Evolutionary conservation across 2,113 vertebrate species (phyloP), one percentile per base, ranked within the genome.

Genomic region (Tyto alba): DNA sequence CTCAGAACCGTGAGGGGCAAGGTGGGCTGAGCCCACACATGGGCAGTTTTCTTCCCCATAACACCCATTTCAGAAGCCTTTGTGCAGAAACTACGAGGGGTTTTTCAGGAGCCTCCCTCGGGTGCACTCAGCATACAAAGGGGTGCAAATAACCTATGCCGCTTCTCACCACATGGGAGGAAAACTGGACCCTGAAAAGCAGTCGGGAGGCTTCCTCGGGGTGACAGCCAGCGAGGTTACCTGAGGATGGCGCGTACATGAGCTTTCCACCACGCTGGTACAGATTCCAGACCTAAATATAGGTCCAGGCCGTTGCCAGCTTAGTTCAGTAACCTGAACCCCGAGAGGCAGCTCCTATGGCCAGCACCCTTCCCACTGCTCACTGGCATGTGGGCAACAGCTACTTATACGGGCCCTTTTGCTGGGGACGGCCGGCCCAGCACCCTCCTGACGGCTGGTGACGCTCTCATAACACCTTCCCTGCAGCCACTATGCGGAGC

Each of bases 51-150:
- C 60, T 89, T 27, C 32, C 29, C 27, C 7, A 0, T 45, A 50
- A 38, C 16, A 41, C 13, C 22, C 17, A 32, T 38, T 63, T 45
- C 57, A 52, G 57, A 41, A 79, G 11, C 40, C 45, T 68, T 74
- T 8, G 9, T 19, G 13, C 32, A 41, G 68, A 50, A 76, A 63
- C 29, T 6, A 13, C 1, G 2, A 60, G 22, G 4, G n/a, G 34
- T 20, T 67, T 74, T 71, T 50, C 2, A 10, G 38, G 12, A 77
- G 1, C 12, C 32, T 50, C 32, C 13, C 7, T 16, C 4, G 2
- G 27, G 8, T 0, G 1, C 13, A 22, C 0, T 0, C 7, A 59
- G 25, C 7, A 1, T 2, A 2, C 0, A 0, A 53, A 41, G 19
- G 75, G 38, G 23, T 47, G 40, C 64, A 79, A 78, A 74, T 20